Percentiles rank a stretch among this genome's conserved stretches.
Conservation (phyloP, 2,113 vertebrate genomes). For the Petaurus breviceps region DNA sequence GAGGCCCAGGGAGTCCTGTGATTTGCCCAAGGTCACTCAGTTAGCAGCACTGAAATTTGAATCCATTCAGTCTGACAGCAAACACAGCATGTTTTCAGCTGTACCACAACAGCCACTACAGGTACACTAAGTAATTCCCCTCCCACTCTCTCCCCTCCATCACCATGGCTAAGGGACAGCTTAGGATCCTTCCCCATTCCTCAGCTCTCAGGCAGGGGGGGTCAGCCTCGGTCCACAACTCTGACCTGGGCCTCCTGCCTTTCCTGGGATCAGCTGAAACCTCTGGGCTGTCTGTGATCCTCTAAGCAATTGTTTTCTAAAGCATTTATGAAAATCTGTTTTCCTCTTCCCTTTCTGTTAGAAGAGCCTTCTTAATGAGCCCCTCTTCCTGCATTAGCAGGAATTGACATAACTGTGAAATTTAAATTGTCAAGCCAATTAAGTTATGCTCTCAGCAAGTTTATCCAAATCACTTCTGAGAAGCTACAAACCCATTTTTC, state of each 20-base stretch:
- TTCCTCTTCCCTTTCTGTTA: background rate
- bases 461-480: background rate
- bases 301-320: background rate
- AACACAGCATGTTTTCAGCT: background rate
- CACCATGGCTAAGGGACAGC: background rate
- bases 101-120: background rate
- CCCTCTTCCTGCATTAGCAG: background rate
- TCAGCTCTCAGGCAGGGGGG: background rate
- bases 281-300: background rate
- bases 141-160: background rate
- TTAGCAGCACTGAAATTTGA: background rate
- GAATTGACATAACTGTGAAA: constrained; percentile 6
- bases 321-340: background rate
- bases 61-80: background rate
- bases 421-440: constrained; percentile 8
- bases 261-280: background rate
- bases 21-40: background rate
- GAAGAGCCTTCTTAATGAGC: background rate
- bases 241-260: background rate
- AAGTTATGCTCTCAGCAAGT: constrained; percentile 7
- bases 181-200: background rate
- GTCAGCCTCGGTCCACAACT: background rate
- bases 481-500: background rate
- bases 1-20: background rate
- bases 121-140: background rate